Evolutionary conservation across 2,888 invertebrate species (phyloP), one percentile per base, ranked within the genome.

Genomic region (Diplolepis rosae): DNA sequence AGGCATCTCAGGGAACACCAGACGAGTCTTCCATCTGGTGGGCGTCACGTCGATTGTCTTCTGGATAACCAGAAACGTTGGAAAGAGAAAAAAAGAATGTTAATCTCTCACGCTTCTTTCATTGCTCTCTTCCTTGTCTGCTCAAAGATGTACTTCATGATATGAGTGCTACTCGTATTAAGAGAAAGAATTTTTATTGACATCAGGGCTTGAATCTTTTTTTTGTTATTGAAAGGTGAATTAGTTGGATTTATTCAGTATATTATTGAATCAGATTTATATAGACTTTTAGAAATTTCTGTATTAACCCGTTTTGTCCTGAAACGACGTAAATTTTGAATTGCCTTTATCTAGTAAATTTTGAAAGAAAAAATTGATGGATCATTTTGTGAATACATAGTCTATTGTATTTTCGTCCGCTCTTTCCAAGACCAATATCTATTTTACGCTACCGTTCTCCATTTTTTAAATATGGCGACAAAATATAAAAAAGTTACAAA

Each of bases 61-160:
- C 1, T 24, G 39, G 39, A 61, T 61, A 61, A 61, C 39, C 61
- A 39, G 24, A 39, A 61, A 61, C 61, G 39, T 39, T n/a, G n/a
- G n/a, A 24, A 32, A 24, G 56, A 61, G 39, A 61, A 24, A 7
- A n/a, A 35, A 39, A 15, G 24, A 61, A 39, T 3, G 11, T 24
- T 24, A 39, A 61, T 61, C 39, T 61, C 61, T 61, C 61, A 61
- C 61, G 61, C 35, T 61, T n/a, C 24, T 61, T 35, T 56, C 61
- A 24, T 61, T 9, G 18, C 39, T 61, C 35, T 61, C 61, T 35
- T 61, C 22, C 22, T 11, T n/a, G 35, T 35, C 24, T 13, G n/a
- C 22, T 24, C 24, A 24, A n/a, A n/a, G 24, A 61, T 61, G 61
- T 35, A 39, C 61, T 39, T 35, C 7, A 13, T 24, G 61, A 61